Base-by-base conservation (phyloP, 30 jellyfish, hydroid and myxozoan species). In the Pseudorhiza aurosa region DNA sequence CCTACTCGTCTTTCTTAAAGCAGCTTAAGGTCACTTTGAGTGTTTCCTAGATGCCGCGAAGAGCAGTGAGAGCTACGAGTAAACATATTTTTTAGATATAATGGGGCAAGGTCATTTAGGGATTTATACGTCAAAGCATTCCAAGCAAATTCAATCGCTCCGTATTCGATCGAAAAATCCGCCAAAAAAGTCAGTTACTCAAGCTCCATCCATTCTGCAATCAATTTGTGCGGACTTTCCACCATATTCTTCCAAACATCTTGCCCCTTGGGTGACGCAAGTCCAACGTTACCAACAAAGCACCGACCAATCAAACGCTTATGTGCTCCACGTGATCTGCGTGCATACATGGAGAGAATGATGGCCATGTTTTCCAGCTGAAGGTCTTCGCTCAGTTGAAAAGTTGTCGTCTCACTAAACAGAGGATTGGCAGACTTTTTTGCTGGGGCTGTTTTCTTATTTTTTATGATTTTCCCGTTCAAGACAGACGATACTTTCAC, bases 301-400 rank as follows among this genome's bases (percentile, higher is more conserved):
- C 72, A 77, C n/a, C 91, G 90, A 15, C 99, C 99, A 44, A 93
- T 27, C 71, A 87, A 68, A 15, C 96, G 90, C 62, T 88, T 74
- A 72, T 77, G 85, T 42, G 90, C 84, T 4, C 85, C 96, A 28
- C 83, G 88, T 65, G 92, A 40, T 51, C 89, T 65, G 83, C 58
- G 21, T 4, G 82, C 76, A 40, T 59, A 58, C n/a, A 65, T 73
- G 1, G 89, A 68, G 42, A 87, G 44, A 0, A 87, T 36, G 65
- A 75, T 39, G n/a, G 42, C 21, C 70, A 46, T 67, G 62, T 62
- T 35, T 0, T 72, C 71, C 47, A 63, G 17, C 17, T 19, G 68
- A 30, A 76, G 4, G 33, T 76, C 62, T 2, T 88, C 55, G 37
- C 42, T 27, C 39, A 72, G 45, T 19, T 78, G 58, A 19, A 87